These are phyloP conservation scores for Notocelia uddmanniana DNA, from an alignment of 2,888 invertebrate species.

Conservation along the genomic window DNA sequence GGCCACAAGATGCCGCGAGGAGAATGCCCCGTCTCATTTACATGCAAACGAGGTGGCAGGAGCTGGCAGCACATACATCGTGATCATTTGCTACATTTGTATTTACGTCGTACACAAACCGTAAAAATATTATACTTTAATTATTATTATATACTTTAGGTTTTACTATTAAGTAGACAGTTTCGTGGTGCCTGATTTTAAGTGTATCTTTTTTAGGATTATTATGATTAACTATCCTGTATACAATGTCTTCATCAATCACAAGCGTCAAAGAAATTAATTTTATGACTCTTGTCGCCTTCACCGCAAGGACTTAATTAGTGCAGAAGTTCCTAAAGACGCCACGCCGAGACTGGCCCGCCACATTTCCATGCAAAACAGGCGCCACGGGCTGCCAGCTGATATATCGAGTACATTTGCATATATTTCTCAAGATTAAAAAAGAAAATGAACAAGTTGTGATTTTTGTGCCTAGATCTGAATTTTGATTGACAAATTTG, in stretches of 20 bases:
- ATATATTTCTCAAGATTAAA: constrained; percentile 8
- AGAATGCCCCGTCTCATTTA: constrained; percentile 83
- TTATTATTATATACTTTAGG: no score
- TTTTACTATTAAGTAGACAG: no score
- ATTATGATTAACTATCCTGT: no score
- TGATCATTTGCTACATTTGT: neutral
- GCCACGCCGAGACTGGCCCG: constrained; percentile 75
- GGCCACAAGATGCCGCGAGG: constrained; percentile 72
- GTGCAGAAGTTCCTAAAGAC: constrained; percentile 79
- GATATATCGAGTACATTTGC: constrained; percentile 8
- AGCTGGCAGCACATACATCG: constrained; percentile 50
- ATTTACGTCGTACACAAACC: neutral
- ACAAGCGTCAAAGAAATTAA: no score
- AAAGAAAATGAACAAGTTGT: neutral
- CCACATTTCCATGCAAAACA: constrained; percentile 85
- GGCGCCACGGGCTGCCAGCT: constrained; percentile 66
- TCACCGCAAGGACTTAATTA: constrained; percentile 65
- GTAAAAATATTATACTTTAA: no score
- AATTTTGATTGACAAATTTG: neutral
- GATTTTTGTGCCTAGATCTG: neutral
- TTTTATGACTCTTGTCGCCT: neutral
- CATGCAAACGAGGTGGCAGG: constrained; percentile 81
- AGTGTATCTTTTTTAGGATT: no score
- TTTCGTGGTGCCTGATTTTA: no score
- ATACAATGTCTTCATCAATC: no score